Conservation (phyloP, 1,140 invertebrate species). For the Drosophila bocki region DNA sequence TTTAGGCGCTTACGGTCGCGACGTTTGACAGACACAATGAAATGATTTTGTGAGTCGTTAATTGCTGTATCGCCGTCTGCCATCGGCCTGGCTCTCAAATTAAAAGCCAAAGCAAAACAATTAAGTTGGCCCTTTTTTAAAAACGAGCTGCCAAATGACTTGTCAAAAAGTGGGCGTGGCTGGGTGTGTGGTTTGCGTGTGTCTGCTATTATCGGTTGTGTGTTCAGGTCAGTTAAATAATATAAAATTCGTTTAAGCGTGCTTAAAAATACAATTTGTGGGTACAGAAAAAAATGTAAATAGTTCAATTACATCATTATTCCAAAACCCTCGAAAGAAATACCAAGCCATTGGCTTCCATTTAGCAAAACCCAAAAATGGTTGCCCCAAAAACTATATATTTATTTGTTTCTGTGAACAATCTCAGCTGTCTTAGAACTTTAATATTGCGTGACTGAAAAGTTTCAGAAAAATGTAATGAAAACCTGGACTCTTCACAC, state of each 20-base stretch:
- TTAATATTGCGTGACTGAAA: slow-evolving; percentile 26
- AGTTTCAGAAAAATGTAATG: slow-evolving; percentile 7
- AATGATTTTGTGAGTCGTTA: slow-evolving; percentile 80
- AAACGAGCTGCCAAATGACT: slow-evolving; percentile 76
- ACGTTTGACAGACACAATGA: slow-evolving; percentile 77
- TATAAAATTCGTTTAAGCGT: background rate
- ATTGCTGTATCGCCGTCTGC: slow-evolving; percentile 62
- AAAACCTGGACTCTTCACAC: background rate
- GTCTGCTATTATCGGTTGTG: slow-evolving; percentile 20
- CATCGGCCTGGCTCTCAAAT: slow-evolving; percentile 66
- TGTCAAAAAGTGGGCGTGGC: slow-evolving; percentile 65
- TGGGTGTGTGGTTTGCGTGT: slow-evolving; percentile 48
- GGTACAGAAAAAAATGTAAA: slow-evolving; percentile 2
- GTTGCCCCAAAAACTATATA: background rate
- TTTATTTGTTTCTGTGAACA: slow-evolving; percentile 37
- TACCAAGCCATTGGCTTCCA: background rate
- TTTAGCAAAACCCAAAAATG: slow-evolving; percentile 17
- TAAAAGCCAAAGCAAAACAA: slow-evolving; percentile 54
- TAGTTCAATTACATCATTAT: slow-evolving; percentile 21
- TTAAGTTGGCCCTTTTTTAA: slow-evolving; percentile 57
- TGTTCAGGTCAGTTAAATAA: slow-evolving; percentile 47
- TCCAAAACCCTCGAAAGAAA: background rate
- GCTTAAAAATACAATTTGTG: background rate
- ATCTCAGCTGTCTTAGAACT: slow-evolving; percentile 38
- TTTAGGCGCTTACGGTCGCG: slow-evolving; percentile 54